phyloP scores from a whole-genome alignment of 1,140 invertebrate species.

The Aphis craccivora region DNA sequence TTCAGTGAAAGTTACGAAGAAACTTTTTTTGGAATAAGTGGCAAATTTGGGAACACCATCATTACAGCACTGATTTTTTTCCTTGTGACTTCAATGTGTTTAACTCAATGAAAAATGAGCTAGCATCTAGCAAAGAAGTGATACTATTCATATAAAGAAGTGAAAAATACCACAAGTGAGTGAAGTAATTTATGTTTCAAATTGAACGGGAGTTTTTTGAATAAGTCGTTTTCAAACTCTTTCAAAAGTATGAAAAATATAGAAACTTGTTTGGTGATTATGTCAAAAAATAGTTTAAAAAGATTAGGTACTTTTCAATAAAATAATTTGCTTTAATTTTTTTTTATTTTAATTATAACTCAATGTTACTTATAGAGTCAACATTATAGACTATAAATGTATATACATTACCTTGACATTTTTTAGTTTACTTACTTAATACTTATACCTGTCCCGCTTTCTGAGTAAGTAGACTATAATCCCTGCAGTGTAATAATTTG shows the following conservation, averaged over 20 bases:
- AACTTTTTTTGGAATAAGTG: slow-evolving; percentile 61
- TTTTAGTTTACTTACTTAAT: too few relatives aligned
- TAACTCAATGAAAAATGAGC: slow-evolving; percentile 60
- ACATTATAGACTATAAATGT: too few relatives aligned
- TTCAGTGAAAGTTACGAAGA: slow-evolving; percentile 60
- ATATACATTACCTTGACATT: too few relatives aligned
- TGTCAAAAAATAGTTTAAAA: neutral
- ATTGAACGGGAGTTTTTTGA: slow-evolving; percentile 45
- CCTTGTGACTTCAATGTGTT: slow-evolving; percentile 62
- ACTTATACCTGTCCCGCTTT: too few relatives aligned
- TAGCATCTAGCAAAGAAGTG: slow-evolving; percentile 23
- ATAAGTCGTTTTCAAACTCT: slow-evolving; percentile 56
- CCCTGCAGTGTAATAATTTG: neutral
- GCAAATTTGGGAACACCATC: slow-evolving; percentile 62
- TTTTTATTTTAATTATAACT: neutral
- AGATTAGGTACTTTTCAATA: neutral
- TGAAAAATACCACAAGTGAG: slow-evolving; percentile 21
- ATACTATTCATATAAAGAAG: slow-evolving; percentile 36
- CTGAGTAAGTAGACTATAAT: neutral
- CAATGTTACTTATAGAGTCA: neutral
- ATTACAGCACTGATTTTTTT: slow-evolving; percentile 62
- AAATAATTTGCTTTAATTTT: neutral
- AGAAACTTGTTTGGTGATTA: slow-evolving; percentile 59
- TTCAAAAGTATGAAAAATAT: slow-evolving; percentile 60
- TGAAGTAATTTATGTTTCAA: neutral